Conservation (phyloP, 2,888 invertebrate genomes). For the Parelbella ahira region DNA sequence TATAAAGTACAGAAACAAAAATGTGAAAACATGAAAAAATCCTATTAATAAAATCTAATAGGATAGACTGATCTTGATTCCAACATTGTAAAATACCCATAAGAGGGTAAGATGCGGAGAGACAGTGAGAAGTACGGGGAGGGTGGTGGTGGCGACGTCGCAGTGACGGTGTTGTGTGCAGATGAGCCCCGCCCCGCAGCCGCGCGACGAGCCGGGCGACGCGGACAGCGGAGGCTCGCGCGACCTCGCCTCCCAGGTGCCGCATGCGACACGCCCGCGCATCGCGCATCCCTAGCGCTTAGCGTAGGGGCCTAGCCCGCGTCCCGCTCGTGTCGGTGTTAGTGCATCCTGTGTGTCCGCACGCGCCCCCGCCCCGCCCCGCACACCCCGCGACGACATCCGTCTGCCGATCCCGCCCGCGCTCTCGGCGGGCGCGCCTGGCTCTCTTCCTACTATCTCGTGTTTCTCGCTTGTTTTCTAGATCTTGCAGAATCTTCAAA, state of each 20-base stretch:
- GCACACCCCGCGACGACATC: conserved; percentile 53
- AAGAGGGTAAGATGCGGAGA: conserved; percentile 57
- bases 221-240: conserved; percentile 65
- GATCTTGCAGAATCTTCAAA: conserved; percentile 99
- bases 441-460: conserved; percentile 88
- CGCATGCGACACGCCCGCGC: conserved; percentile 55
- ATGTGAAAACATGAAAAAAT: no score
- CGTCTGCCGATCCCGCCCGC: conserved; percentile 55
- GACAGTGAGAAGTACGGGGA: conserved; percentile 74
- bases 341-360: conserved; percentile 54
- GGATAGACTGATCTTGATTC: conserved; percentile 34
- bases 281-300: conserved; percentile 46
- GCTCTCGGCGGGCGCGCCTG: conserved; percentile 70
- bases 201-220: conserved; percentile 67
- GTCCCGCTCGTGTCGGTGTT: conserved; percentile 67
- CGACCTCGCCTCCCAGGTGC: conserved; percentile 74
- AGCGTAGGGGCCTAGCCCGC: conserved; percentile 72
- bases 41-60: neutral
- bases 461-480: conserved; percentile 95
- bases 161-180: conserved; percentile 77
- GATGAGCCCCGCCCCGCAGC: conserved; percentile 77
- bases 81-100: conserved; percentile 32
- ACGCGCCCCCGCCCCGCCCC: conserved; percentile 45
- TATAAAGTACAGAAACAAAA: no score
- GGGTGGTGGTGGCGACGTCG: conserved; percentile 64